These are phyloP conservation scores for Sardina pilchardus DNA, from an alignment of 2,113 vertebrate genomes.

Conservation along the genomic window DNA sequence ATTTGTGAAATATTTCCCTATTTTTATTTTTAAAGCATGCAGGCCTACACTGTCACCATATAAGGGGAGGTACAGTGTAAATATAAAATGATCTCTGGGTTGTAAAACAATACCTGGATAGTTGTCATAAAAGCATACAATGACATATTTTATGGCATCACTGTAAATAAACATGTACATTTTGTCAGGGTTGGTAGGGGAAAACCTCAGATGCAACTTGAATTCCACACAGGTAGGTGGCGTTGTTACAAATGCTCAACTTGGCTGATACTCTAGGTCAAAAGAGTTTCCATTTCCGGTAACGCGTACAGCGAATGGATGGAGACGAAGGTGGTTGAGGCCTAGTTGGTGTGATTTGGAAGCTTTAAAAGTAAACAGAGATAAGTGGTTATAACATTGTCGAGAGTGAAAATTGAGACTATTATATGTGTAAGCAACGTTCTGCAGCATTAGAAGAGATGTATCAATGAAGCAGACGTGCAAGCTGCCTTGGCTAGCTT, in stretches of 20 bases:
- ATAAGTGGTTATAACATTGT: neutral
- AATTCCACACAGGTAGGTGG: neutral
- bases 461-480: slow-evolving; percentile 19
- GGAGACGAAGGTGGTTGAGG: slow-evolving; percentile 2
- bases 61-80: neutral
- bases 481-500: slow-evolving; percentile 23
- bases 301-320: neutral
- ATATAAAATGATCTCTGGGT: neutral
- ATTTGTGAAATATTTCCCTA: neutral
- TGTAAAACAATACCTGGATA: neutral
- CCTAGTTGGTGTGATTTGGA: slow-evolving; percentile 7
- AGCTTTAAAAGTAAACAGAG: neutral
- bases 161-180: too few species aligned
- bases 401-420: neutral
- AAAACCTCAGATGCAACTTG: neutral
- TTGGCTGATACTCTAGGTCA: neutral
- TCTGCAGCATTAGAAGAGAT: neutral
- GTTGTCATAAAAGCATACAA: too few species aligned
- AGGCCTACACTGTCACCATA: neutral
- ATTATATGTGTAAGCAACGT: neutral
- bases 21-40: neutral
- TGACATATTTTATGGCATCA: too few species aligned
- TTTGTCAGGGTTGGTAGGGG: neutral
- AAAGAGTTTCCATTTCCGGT: slow-evolving; percentile 7
- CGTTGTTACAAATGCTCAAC: neutral